Percentiles rank a stretch among this genome's conserved stretches.
These are phyloP conservation scores for Chloropsis hardwickii DNA, from an alignment of 2,113 vertebrate genomes.

Conservation along the genomic window DNA sequence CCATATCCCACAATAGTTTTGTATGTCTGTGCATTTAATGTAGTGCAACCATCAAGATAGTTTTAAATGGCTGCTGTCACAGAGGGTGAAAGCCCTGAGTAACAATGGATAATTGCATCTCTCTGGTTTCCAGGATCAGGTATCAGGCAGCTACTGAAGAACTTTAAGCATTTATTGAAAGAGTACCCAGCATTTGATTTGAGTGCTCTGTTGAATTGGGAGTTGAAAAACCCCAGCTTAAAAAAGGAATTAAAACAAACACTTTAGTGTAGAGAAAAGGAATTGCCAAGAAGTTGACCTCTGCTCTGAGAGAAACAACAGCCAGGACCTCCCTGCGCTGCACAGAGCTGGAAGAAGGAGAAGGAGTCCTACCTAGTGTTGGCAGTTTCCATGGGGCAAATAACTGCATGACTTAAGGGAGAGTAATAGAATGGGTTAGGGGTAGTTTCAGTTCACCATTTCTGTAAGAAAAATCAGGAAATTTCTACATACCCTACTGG, in stretches of 20 bases:
- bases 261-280: not conserved
- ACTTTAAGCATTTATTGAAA: not conserved
- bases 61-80: not conserved
- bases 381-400: not conserved
- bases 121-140: not conserved
- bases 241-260: conserved; percentile 23
- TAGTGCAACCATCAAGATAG: not conserved
- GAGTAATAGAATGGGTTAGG: not conserved
- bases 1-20: not conserved
- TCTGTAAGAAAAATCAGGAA: not conserved
- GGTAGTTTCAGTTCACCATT: not conserved
- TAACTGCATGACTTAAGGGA: not conserved
- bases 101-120: not conserved
- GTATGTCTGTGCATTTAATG: not conserved
- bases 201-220: not conserved
- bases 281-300: conserved; percentile 32
- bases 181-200: not conserved
- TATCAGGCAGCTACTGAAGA: not conserved
- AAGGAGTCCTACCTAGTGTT: not conserved
- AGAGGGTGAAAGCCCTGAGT: not conserved
- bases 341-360: not conserved
- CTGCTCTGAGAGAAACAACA: not conserved
- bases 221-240: not conserved
- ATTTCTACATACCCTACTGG: not conserved
- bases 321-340: conserved; percentile 30